phyloP scores from a whole-genome alignment of 2,888 invertebrate species.

The Platycheirus albimanus region DNA sequence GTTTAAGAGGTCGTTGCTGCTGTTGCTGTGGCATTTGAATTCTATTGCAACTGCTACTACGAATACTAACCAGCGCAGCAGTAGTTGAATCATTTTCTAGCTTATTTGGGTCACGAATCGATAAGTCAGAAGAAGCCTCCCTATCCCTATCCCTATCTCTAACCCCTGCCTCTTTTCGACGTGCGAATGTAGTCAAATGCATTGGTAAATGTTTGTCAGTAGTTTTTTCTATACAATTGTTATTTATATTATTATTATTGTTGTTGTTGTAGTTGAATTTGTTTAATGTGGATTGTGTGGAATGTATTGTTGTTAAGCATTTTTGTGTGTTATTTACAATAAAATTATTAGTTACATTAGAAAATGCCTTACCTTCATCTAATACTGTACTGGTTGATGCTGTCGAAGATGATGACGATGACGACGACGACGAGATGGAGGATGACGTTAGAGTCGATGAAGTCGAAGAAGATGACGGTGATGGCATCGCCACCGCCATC shows the following conservation, averaged over 20 bases:
- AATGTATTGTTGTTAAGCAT: slow-evolving; percentile 65
- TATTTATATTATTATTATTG: slow-evolving; percentile 38
- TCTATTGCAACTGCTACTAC: slow-evolving; percentile 47
- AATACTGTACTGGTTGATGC: slow-evolving; percentile 75
- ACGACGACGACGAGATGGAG: slow-evolving; percentile 64
- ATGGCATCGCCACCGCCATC: slow-evolving; percentile 79
- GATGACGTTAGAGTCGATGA: slow-evolving; percentile 76
- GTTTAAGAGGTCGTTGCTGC: slow-evolving; percentile 85
- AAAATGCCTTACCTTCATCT: slow-evolving; percentile 71
- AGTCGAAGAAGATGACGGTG: slow-evolving; percentile 80
- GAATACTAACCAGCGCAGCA: slow-evolving; percentile 40
- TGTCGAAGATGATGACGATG: slow-evolving; percentile 74
- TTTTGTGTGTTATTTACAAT: slow-evolving; percentile 69
- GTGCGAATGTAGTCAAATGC: slow-evolving; percentile 37
- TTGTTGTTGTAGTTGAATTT: slow-evolving; percentile 57
- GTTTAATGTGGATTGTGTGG: slow-evolving; percentile 72
- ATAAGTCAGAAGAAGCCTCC: slow-evolving; percentile 61
- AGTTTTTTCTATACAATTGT: slow-evolving; percentile 61
- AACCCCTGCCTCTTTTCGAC: slow-evolving; percentile 51
- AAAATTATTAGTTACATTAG: slow-evolving; percentile 57
- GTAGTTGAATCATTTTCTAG: slow-evolving; percentile 36
- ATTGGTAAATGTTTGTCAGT: slow-evolving; percentile 62
- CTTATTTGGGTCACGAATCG: slow-evolving; percentile 73
- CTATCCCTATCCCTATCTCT: not conserved
- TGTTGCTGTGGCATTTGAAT: slow-evolving; percentile 53